Evolutionary conservation across 2,797 vertebrate species (phyloP), one percentile per base, ranked within the genome.

Genomic region (Avahi laniger): DNA sequence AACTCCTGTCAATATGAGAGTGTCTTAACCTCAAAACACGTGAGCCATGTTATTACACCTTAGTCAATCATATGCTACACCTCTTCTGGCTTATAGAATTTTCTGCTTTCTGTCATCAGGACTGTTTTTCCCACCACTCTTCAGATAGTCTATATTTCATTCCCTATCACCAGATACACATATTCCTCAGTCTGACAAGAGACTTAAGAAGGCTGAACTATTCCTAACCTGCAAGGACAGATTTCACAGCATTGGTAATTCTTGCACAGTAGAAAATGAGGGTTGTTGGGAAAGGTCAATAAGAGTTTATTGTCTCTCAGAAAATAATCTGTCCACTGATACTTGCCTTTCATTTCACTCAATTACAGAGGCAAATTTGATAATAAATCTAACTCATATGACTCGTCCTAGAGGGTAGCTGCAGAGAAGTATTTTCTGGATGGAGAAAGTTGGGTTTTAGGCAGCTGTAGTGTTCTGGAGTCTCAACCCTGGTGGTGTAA

Each of bases 261-360:
- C 90, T 94, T 69, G 12, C 4, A 35, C 41, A 75, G 33, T 48
- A 67, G 59, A 67, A 86, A 96, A 70, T 54, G 12, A 13, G 15
- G 2, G 9, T 54, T 92, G n/a, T 90, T 63, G 7, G 12, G 52
- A 96, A 86, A 92, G 30, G 14, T 50, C 14, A 76, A 78, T 14
- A 33, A 65, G 26, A 73, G 20, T 61, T 80, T 92, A 59, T 61
- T 72, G 61, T 59, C 83, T 89, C 43, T 84, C 33, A 88, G 46
- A 92, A 69, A 93, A 76, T 82, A 83, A 69, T 63, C 61, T 92
- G 41, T n/a, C 20, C 59, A 41, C 12, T 65, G 48, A 86, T 46
- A 83, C 1, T 65, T 93, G 75, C 48, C 12, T 97, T 96, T 80
- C 11, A 63, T 93, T 92, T 94, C 67, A 43, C 46, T 86, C 15